phyloP scores from a whole-genome alignment of 2,888 invertebrate species.

The Julus scanicus region DNA sequence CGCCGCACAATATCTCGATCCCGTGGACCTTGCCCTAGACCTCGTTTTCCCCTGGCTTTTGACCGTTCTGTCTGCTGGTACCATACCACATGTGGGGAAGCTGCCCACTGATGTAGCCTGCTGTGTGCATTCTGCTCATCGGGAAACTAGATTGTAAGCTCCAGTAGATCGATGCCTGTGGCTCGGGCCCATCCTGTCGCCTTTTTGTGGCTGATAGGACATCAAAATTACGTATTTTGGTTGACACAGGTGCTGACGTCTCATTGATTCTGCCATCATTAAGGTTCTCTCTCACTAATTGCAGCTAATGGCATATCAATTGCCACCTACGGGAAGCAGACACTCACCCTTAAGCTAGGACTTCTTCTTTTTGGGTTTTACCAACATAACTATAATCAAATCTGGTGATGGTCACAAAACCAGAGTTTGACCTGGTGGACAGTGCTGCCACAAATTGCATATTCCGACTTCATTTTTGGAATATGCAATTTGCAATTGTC shows the following conservation, averaged over 20 bases:
- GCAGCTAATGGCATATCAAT: not conserved
- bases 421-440: too few relatives aligned
- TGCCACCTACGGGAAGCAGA: not conserved
- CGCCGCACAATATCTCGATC: not conserved
- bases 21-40: too few relatives aligned
- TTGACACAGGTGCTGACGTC: constrained; percentile 42
- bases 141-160: not conserved
- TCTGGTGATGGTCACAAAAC: too few relatives aligned
- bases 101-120: not conserved
- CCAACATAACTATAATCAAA: too few relatives aligned
- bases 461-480: too few relatives aligned
- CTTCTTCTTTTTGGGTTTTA: too few relatives aligned
- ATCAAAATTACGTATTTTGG: not conserved
- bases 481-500: too few relatives aligned
- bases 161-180: not conserved
- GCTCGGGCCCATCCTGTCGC: not conserved
- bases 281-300: too few relatives aligned
- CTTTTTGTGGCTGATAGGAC: not conserved
- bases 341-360: not conserved
- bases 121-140: not conserved
- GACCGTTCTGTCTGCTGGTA: not conserved
- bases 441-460: too few relatives aligned
- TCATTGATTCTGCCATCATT: not conserved
- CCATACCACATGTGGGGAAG: not conserved
- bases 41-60: too few relatives aligned